phyloP scores from a whole-genome alignment of 2,888 invertebrate genomes.

The Drosophila maculinotata region DNA sequence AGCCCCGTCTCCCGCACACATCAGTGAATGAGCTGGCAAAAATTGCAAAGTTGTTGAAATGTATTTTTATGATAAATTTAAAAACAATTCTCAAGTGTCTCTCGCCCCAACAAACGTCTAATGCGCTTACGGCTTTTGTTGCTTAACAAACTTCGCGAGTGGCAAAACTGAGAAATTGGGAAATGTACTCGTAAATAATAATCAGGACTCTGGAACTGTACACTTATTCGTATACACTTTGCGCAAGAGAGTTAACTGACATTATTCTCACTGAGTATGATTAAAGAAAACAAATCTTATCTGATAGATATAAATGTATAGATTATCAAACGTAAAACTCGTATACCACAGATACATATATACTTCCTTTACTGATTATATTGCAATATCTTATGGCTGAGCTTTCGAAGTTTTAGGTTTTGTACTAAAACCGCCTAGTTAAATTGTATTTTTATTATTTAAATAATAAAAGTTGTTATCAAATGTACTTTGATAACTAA shows the following conservation, averaged over 20 bases:
- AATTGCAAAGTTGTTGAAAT: constrained; percentile 47
- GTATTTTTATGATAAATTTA: constrained; percentile 62
- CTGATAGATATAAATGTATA: neutral
- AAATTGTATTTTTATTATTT: neutral
- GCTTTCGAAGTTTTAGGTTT: too few species aligned
- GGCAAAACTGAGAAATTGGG: constrained; percentile 46
- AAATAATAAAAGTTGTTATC: too few species aligned
- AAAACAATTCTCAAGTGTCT: constrained; percentile 68
- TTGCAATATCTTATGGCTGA: too few species aligned
- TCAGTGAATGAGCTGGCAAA: constrained; percentile 28
- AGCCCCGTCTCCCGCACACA: constrained; percentile 6
- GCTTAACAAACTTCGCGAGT: constrained; percentile 41
- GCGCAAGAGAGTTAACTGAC: neutral
- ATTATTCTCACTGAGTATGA: neutral
- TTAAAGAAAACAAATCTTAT: neutral
- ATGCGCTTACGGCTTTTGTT: constrained; percentile 60
- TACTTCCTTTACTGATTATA: too few species aligned
- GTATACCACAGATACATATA: too few species aligned
- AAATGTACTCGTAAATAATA: constrained; percentile 65
- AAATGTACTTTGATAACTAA: too few species aligned
- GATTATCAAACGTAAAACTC: too few species aligned
- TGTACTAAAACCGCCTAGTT: too few species aligned
- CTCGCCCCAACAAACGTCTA: constrained; percentile 22
- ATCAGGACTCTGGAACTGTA: constrained; percentile 37
- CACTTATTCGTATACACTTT: constrained; percentile 13